phyloP scores from a whole-genome alignment of 2,888 invertebrate species.

The Syrista parreyssii region DNA sequence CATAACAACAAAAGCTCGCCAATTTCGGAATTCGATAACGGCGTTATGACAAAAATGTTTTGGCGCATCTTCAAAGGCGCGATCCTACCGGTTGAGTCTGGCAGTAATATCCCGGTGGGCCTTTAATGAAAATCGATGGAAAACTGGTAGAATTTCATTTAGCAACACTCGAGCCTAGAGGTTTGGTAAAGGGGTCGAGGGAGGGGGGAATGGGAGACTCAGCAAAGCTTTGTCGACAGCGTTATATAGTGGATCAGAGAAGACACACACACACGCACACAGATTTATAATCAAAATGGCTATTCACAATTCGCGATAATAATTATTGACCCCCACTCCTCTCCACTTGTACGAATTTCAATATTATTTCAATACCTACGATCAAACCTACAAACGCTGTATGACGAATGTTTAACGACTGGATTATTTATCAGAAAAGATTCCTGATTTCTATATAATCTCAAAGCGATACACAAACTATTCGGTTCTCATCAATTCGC shows the following conservation, averaged over 20 bases:
- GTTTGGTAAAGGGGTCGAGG: neutral
- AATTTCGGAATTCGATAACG: slow-evolving; percentile 39
- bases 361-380: neutral
- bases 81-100: neutral
- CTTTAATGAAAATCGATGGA: slow-evolving; percentile 44
- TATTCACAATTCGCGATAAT: slow-evolving; percentile 32
- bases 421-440: neutral
- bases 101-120: slow-evolving; percentile 21
- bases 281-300: neutral
- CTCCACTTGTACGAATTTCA: neutral
- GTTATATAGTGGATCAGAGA: neutral
- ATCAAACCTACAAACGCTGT: neutral
- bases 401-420: neutral
- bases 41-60: slow-evolving; percentile 40
- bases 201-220: neutral
- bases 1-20: neutral
- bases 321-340: slow-evolving; percentile 29
- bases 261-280: neutral
- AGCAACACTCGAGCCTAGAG: neutral
- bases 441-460: neutral
- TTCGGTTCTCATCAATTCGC: neutral
- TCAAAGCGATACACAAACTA: neutral
- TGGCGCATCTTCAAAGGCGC: slow-evolving; percentile 34
- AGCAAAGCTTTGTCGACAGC: neutral
- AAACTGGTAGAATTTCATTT: slow-evolving; percentile 7